phyloP scores from a whole-genome alignment of 2,797 vertebrate species.

The Balearica regulorum region DNA sequence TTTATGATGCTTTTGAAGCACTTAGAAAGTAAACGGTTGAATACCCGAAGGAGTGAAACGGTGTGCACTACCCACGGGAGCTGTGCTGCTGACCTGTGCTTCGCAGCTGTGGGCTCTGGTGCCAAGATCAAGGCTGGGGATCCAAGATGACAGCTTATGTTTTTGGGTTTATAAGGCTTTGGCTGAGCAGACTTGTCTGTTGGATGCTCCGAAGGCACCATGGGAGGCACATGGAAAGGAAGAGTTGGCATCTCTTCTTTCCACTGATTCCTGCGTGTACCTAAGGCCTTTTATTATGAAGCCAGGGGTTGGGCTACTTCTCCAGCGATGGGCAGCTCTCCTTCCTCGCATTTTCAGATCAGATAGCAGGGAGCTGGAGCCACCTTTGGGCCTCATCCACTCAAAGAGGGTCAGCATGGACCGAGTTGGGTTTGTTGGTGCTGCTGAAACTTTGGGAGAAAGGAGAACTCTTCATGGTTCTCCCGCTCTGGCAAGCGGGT shows the following conservation, averaged over 20 bases:
- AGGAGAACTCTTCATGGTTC: not conserved
- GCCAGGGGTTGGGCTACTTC: not conserved
- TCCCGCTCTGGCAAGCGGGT: not conserved
- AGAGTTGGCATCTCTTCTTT: not conserved
- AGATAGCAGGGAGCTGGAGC: not conserved
- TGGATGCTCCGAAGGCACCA: fast-evolving
- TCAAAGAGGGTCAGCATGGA: not conserved
- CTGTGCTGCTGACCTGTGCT: fast-evolving
- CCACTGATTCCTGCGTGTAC: fast-evolving
- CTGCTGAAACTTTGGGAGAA: not conserved
- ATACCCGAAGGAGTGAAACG: fast-evolving
- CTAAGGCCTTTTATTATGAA: not conserved
- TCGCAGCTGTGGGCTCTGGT: fast-evolving
- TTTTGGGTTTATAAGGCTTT: not conserved
- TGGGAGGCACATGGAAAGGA: not conserved
- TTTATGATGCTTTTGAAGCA: not conserved
- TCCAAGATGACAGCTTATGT: not conserved
- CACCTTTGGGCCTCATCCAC: not conserved
- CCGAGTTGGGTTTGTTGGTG: not conserved
- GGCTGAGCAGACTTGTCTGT: not conserved
- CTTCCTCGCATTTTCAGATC: not conserved
- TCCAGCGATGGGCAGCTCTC: not conserved
- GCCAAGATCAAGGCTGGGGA: not conserved
- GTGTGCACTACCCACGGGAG: fast-evolving
- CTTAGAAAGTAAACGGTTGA: not conserved